These are phyloP conservation scores for Sebastes kiyomatsui DNA, from an alignment of 2,797 vertebrate genomes.

Conservation along the genomic window DNA sequence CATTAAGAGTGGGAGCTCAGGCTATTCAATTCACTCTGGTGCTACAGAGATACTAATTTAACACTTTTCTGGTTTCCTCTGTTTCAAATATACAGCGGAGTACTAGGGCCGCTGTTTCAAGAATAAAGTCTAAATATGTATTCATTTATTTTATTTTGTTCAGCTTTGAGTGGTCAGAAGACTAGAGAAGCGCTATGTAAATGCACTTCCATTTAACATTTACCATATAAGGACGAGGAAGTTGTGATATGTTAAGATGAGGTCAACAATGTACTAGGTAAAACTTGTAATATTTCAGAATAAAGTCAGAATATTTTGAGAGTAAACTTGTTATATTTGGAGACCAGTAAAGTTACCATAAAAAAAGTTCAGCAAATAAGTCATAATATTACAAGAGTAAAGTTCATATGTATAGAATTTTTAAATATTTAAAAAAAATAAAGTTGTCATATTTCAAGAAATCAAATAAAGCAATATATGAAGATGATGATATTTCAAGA, in stretches of 20 bases:
- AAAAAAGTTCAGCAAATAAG: no score
- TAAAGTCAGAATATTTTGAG: not conserved
- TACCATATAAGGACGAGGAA: not conserved
- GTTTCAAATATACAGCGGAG: no score
- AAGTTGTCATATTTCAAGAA: not conserved
- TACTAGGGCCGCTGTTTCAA: not conserved
- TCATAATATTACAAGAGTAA: not conserved
- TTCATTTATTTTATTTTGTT: not conserved
- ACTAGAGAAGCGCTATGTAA: no score
- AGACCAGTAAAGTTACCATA: no score
- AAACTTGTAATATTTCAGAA: not conserved
- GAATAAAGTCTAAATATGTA: not conserved
- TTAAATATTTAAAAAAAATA: not conserved
- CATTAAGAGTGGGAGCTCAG: slow-evolving; percentile 12
- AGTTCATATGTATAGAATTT: not conserved
- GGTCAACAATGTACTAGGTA: not conserved
- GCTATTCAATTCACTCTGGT: not conserved
- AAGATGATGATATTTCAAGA: not conserved
- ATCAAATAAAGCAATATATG: not conserved
- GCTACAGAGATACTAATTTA: not conserved
- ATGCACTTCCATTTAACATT: no score
- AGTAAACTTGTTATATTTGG: not conserved
- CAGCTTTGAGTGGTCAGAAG: no score
- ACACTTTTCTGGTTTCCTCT: no score
- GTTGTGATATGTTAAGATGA: not conserved